These are phyloP conservation scores for Theretra japonica DNA, from an alignment of 2,888 invertebrate species.

Conservation along the genomic window DNA sequence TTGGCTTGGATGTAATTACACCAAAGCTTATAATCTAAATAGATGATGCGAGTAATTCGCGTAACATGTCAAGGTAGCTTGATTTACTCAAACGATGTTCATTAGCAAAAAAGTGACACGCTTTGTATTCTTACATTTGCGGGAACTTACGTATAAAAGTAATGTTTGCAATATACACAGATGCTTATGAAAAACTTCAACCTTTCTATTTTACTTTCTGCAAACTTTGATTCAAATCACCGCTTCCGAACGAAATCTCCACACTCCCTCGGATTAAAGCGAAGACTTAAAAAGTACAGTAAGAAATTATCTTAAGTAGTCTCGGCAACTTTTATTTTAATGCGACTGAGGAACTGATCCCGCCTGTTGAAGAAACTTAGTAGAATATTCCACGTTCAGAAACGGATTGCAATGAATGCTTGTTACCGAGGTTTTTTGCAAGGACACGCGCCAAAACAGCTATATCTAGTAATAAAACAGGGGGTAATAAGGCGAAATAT, in stretches of 20 bases:
- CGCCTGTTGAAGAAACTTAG: slow-evolving; percentile 1
- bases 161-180: no score
- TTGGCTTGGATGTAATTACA: no score
- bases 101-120: no score
- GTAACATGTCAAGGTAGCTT: no score
- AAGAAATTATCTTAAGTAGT: slow-evolving; percentile 19
- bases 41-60: no score
- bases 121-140: no score
- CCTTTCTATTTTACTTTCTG: no score
- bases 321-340: slow-evolving; percentile 18
- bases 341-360: slow-evolving; percentile 17
- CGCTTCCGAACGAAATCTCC: not conserved
- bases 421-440: not conserved
- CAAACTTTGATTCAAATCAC: slow-evolving; percentile 10
- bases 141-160: no score
- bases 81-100: no score
- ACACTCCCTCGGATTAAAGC: slow-evolving; percentile 20
- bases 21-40: no score
- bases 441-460: not conserved
- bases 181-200: no score
- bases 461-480: slow-evolving; percentile 14
- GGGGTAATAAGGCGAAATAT: not conserved
- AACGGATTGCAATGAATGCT: slow-evolving; percentile 1
- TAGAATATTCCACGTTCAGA: slow-evolving; percentile 11
- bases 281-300: slow-evolving; percentile 21